Percentiles rank a stretch among this genome's conserved stretches.
Conservation (phyloP, 37 sponge, comb jelly and placozoan species). For the Aphrocallistes beatrix region DNA sequence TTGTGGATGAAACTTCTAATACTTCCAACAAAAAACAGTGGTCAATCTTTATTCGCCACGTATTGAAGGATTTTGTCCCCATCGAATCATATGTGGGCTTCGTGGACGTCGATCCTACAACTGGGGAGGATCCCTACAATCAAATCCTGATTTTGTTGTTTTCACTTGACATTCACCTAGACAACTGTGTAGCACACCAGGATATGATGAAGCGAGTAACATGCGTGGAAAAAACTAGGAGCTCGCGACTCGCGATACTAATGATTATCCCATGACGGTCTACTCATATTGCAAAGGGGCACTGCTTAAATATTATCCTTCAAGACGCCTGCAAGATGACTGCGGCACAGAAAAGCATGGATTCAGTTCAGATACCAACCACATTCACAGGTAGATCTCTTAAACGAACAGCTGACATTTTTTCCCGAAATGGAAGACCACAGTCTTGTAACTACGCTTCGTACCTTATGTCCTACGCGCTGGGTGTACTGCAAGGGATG, state of each 20-base stretch:
- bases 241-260: not conserved
- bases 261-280: not conserved
- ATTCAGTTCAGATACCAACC: not conserved
- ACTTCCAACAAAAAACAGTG: not conserved
- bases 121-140: not conserved
- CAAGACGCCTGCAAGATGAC: not conserved
- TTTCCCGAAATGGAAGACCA: not conserved
- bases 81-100: not conserved
- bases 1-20: not conserved
- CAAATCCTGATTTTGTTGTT: not conserved
- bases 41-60: not conserved
- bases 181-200: not conserved
- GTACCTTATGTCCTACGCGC: not conserved
- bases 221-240: not conserved
- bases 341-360: not conserved
- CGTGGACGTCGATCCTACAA: not conserved
- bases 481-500: not conserved
- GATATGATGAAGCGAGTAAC: not conserved
- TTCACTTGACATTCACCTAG: not conserved
- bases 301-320: not conserved
- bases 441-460: not conserved
- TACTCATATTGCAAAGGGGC: not conserved
- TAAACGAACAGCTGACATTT: not conserved
- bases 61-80: not conserved
- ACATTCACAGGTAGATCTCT: not conserved